phyloP scores from a whole-genome alignment of 2,113 vertebrate species.

The Brachirus orientalis region DNA sequence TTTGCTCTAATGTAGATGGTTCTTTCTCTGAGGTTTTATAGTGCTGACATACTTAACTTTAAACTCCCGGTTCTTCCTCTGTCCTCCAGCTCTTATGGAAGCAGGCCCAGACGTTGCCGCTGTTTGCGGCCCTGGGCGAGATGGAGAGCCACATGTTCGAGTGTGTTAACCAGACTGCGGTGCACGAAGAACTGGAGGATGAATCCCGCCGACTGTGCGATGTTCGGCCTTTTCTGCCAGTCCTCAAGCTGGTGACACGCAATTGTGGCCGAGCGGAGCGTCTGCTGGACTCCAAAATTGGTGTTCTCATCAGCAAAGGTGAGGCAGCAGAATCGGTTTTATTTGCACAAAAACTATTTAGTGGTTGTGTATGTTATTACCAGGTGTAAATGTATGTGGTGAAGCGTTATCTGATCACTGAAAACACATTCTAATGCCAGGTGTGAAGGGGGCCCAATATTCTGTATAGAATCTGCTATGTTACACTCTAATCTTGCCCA shows the following conservation, averaged over 20 bases:
- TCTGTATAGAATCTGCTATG: too few relatives aligned
- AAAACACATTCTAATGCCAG: too few relatives aligned
- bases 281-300: conserved; percentile 94
- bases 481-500: too few relatives aligned
- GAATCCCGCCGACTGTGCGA: conserved; percentile 94
- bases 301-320: conserved; percentile 98
- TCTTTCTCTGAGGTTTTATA: conserved; percentile 11
- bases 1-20: conserved; percentile 5
- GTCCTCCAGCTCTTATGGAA: conserved; percentile 93
- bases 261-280: conserved; percentile 94
- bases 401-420: too few relatives aligned
- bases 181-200: conserved; percentile 96
- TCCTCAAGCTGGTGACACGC: conserved; percentile 92
- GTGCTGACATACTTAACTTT: not conserved
- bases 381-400: too few relatives aligned
- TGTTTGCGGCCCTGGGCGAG: conserved; percentile 92
- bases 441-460: too few relatives aligned
- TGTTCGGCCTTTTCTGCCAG: conserved; percentile 94
- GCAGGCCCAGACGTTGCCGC: conserved; percentile 91
- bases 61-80: not conserved
- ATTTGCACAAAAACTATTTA: too few relatives aligned
- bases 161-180: conserved; percentile 96
- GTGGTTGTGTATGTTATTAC: too few relatives aligned
- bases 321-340: conserved; percentile 34
- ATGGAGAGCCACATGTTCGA: conserved; percentile 98